phyloP scores from a whole-genome alignment of 1,140 invertebrate genomes.

The Teleogryllus occipitalis region DNA sequence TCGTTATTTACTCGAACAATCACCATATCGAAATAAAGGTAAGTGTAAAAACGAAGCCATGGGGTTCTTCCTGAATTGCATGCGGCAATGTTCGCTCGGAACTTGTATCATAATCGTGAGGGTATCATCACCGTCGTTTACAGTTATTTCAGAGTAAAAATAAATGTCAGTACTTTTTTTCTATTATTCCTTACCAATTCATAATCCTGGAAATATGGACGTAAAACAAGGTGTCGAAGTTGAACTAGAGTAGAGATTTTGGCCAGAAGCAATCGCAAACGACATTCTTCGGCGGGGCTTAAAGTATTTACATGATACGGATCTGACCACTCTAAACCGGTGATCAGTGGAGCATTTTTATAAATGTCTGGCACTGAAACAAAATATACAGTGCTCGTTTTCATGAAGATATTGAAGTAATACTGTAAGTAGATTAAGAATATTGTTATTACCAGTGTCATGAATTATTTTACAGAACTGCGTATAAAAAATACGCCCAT shows the following conservation, averaged over 20 bases:
- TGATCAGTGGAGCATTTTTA: conserved; percentile 38
- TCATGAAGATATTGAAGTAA: not conserved
- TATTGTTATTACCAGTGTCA: conserved; percentile 37
- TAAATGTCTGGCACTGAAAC: conserved; percentile 40
- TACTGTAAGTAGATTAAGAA: not conserved
- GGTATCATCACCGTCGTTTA: no score
- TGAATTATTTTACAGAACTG: conserved; percentile 62
- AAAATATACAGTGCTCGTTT: not conserved
- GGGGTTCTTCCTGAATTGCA: no score
- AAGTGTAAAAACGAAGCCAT: no score
- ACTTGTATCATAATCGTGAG: no score
- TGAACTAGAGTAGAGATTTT: conserved; percentile 51
- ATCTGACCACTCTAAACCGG: conserved; percentile 54
- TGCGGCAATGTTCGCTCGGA: no score
- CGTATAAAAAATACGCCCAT: conserved; percentile 59
- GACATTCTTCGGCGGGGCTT: conserved; percentile 49
- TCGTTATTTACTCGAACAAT: no score
- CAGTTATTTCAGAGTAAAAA: no score
- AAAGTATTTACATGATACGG: conserved; percentile 49
- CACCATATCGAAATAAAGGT: no score
- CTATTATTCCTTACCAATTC: conserved; percentile 44
- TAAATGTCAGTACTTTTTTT: not conserved
- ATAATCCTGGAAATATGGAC: conserved; percentile 67
- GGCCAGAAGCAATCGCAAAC: conserved; percentile 51
- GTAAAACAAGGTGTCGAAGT: conserved; percentile 46